Conservation (phyloP, 1,140 invertebrate species). For the Venustaconcha ellipsiformis region DNA sequence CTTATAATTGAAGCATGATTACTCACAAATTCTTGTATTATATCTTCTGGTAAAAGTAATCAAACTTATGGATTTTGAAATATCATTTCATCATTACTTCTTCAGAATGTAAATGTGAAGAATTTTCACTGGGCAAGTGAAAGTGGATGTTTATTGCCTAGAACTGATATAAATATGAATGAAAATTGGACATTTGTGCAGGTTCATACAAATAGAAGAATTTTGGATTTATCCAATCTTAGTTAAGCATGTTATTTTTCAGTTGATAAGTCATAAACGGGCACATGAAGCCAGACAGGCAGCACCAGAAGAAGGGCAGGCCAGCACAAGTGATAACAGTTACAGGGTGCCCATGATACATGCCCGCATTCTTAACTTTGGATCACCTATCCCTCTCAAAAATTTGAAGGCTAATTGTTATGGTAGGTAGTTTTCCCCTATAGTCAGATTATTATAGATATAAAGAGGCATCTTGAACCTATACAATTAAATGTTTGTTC, state of each 20-base stretch:
- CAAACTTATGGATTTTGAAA: no score
- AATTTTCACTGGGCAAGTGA: no score
- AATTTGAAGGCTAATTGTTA: slow-evolving; percentile 83
- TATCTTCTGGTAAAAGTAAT: no score
- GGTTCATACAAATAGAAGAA: neutral
- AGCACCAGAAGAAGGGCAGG: slow-evolving; percentile 17
- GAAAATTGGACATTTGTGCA: neutral
- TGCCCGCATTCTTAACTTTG: slow-evolving; percentile 80
- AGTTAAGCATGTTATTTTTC: slow-evolving; percentile 3
- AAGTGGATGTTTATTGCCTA: no score
- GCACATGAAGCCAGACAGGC: slow-evolving; percentile 29
- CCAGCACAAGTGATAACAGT: slow-evolving; percentile 21
- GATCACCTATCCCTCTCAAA: slow-evolving; percentile 77
- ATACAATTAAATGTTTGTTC: no score
- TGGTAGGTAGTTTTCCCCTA: slow-evolving; percentile 72
- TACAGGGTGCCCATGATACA: slow-evolving; percentile 70
- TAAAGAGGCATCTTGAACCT: no score
- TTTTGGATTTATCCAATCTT: neutral
- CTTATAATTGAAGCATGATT: no score
- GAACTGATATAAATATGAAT: no score
- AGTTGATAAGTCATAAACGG: slow-evolving; percentile 51
- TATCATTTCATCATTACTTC: no score
- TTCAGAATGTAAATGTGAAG: no score
- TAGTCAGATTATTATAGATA: no score
- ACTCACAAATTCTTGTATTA: no score